These are phyloP conservation scores for Anolis carolinensis DNA, from an alignment of 2,113 vertebrate genomes.

Conservation along the genomic window DNA sequence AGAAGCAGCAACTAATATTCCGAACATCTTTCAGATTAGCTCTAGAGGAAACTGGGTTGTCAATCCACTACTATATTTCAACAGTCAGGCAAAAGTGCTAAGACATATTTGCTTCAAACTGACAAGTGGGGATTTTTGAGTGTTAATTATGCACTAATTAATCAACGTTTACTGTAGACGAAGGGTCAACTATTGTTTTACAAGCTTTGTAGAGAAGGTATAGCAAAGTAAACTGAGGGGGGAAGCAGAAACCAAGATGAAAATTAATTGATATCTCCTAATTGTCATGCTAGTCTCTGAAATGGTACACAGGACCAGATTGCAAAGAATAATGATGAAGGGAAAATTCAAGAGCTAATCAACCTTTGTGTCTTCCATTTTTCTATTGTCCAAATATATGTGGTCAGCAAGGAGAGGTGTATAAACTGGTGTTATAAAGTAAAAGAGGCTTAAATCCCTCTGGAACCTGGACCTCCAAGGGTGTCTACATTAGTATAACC, in stretches of 20 bases:
- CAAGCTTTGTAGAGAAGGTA: conserved; percentile 16
- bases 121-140: not conserved
- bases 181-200: conserved; percentile 47
- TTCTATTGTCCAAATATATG: conserved; percentile 7
- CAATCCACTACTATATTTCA: conserved; percentile 22
- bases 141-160: conserved; percentile 45
- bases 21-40: conserved; percentile 38
- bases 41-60: conserved; percentile 22
- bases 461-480: not conserved
- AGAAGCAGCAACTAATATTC: not conserved
- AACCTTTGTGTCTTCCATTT: not conserved
- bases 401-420: rapidly evolving
- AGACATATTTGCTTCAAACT: conserved; percentile 28
- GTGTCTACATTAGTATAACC: not conserved
- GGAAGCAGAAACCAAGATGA: conserved; percentile 26
- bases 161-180: conserved; percentile 27
- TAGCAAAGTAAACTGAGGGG: conserved; percentile 37
- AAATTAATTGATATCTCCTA: not conserved
- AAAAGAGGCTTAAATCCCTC: not conserved
- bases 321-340: rapidly evolving
- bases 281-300: not conserved
- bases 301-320: not conserved
- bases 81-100: conserved; percentile 22
- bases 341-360: not conserved
- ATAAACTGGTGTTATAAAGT: not conserved